A percentile compares a stretch with the other conserved stretches of the same genome.
Evolutionary conservation across 2,113 vertebrate genomes (phyloP).

Genomic region (Petroica traversi): DNA sequence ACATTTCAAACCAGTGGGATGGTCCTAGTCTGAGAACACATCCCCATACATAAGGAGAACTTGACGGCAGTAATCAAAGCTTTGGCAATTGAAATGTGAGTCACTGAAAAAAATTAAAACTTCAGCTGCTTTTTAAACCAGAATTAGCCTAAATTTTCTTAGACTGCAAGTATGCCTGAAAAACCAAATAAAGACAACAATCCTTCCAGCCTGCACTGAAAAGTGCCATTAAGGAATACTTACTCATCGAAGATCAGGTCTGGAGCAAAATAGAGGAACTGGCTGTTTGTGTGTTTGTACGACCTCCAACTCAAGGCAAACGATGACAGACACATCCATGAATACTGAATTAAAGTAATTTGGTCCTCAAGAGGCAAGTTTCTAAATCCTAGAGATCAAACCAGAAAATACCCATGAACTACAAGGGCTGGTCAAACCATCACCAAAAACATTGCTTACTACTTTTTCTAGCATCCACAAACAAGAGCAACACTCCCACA

Average conservation of each 20-base stretch:
- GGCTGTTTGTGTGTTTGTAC: slow-evolving; percentile 98
- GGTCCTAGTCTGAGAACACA: slow-evolving; percentile 37
- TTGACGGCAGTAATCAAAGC: neutral
- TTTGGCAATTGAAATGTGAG: neutral
- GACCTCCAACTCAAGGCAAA: slow-evolving; percentile 99
- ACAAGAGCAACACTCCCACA: neutral
- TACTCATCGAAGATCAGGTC: slow-evolving; percentile 99
- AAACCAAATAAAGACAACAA: slow-evolving; percentile 28
- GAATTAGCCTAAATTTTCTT: slow-evolving; percentile 25
- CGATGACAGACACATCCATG: slow-evolving; percentile 99
- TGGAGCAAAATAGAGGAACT: slow-evolving; percentile 98
- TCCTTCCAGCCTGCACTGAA: slow-evolving; percentile 30
- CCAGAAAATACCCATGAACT: slow-evolving; percentile 53
- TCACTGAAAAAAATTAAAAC: neutral
- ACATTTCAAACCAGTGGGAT: slow-evolving; percentile 31
- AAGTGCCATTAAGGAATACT: slow-evolving; percentile 72
- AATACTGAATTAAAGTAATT: slow-evolving; percentile 99
- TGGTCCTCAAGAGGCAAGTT: slow-evolving; percentile 99
- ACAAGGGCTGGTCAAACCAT: neutral
- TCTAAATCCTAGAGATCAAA: slow-evolving; percentile 89
- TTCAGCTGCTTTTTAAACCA: neutral
- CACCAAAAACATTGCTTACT: neutral
- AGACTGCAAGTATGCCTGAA: neutral
- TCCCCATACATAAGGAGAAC: neutral
- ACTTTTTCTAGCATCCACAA: neutral